Evolutionary conservation across 2,888 invertebrate genomes (phyloP).

Genomic region (Psylliodes chrysocephalus): DNA sequence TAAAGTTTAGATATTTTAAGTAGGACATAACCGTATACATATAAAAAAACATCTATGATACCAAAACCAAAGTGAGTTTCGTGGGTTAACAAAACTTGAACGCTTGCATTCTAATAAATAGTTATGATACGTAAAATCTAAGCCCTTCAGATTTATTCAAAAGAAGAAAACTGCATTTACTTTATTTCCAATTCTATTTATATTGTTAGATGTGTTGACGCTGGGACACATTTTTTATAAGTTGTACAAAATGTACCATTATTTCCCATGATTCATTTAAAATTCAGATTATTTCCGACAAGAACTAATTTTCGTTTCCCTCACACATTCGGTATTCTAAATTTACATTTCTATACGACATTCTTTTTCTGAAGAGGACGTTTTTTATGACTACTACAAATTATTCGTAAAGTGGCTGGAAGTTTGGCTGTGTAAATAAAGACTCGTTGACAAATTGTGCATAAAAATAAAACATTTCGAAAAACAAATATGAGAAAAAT

Average conservation of each 20-base stretch:
- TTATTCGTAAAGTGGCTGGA: slow-evolving; percentile 36
- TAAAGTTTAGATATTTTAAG: no score
- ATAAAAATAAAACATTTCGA: slow-evolving; percentile 28
- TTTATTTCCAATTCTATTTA: slow-evolving; percentile 14
- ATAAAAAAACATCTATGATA: no score
- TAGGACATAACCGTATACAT: no score
- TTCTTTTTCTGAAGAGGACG: slow-evolving; percentile 25
- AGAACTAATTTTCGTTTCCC: slow-evolving; percentile 23
- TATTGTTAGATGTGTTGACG: background rate
- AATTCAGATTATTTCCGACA: slow-evolving; percentile 31
- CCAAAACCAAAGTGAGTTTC: no score
- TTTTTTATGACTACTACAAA: slow-evolving; percentile 33
- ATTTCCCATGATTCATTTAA: slow-evolving; percentile 26
- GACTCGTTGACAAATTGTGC: slow-evolving; percentile 30
- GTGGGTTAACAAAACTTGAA: no score
- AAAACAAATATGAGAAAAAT: slow-evolving; percentile 25
- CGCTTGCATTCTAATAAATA: no score
- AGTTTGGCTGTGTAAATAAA: slow-evolving; percentile 35
- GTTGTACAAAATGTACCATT: slow-evolving; percentile 5
- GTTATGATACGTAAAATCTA: no score
- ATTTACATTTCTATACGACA: slow-evolving; percentile 33
- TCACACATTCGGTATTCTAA: slow-evolving; percentile 25
- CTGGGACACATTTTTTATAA: background rate
- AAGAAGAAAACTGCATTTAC: background rate
- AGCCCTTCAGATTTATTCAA: no score